Evolutionary conservation across 2,797 vertebrate species (phyloP).

Genomic region (Gobionotothen gibberifrons): DNA sequence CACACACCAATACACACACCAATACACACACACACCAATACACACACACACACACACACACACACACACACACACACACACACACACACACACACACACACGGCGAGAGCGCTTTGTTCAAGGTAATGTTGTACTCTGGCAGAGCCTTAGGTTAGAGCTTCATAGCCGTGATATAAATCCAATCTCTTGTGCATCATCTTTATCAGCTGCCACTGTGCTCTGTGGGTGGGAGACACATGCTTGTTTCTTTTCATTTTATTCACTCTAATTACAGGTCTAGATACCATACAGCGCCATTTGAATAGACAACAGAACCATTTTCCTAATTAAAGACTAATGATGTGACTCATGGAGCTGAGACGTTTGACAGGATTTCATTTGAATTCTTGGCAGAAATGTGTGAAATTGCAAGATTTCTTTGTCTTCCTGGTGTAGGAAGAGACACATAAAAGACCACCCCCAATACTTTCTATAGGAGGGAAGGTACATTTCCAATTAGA

Average conservation of each 20-base stretch:
- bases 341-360: too few relatives aligned
- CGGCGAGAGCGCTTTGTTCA: slow-evolving; percentile 18
- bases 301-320: neutral
- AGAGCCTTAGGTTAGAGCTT: slow-evolving; percentile 7
- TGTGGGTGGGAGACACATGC: neutral
- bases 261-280: neutral
- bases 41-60: too few relatives aligned
- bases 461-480: neutral
- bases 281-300: neutral
- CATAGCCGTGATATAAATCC: slow-evolving; percentile 3
- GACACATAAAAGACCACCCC: too few relatives aligned
- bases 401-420: neutral
- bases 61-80: too few relatives aligned
- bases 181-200: slow-evolving; percentile 17
- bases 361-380: neutral
- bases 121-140: slow-evolving; percentile 1
- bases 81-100: too few relatives aligned
- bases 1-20: too few relatives aligned
- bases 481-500: neutral
- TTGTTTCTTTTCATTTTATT: neutral
- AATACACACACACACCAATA: too few relatives aligned
- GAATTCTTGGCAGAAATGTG: neutral
- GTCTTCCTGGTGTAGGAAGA: neutral
- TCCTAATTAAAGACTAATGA: too few relatives aligned
- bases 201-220: slow-evolving; percentile 3